Conservation (phyloP, 2,797 vertebrate species). For the Poecilia gillii region DNA sequence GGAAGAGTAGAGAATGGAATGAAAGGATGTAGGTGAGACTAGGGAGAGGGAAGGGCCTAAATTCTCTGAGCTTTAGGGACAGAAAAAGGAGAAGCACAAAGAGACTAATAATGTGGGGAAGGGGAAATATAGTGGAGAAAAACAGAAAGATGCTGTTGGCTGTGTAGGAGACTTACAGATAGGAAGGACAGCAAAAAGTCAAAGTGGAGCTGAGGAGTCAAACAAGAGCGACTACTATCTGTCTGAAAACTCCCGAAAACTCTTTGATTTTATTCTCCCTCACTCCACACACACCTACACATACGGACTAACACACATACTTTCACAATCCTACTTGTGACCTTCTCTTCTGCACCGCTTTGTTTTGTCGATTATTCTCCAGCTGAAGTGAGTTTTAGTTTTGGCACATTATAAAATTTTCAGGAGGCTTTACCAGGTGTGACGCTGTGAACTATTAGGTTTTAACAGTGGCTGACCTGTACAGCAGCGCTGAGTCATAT, state of each 20-base stretch:
- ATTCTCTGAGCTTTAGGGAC: conserved; percentile 63
- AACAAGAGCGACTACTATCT: conserved; percentile 62
- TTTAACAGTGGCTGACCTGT: conserved; percentile 20
- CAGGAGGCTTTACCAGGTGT: conserved; percentile 53
- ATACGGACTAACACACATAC: conserved; percentile 42
- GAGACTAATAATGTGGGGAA: conserved; percentile 65
- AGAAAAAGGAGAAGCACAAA: conserved; percentile 52
- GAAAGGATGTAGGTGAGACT: conserved; percentile 72
- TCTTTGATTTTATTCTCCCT: conserved; percentile 44
- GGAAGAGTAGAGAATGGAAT: conserved; percentile 53
- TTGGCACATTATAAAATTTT: conserved; percentile 62
- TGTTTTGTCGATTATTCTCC: conserved; percentile 51
- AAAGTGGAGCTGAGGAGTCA: conserved; percentile 43
- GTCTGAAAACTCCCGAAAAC: conserved; percentile 45
- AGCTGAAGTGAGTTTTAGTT: conserved; percentile 57
- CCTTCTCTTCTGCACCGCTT: conserved; percentile 54
- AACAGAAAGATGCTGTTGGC: conserved; percentile 39
- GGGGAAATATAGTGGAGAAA: conserved; percentile 34
- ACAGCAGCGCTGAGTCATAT: conserved; percentile 26
- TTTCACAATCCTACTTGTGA: conserved; percentile 59
- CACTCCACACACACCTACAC: conserved; percentile 62
- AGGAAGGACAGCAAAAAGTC: conserved; percentile 36
- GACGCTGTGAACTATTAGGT: conserved; percentile 55
- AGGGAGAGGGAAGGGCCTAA: conserved; percentile 69
- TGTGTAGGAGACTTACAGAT: conserved; percentile 17